Evolutionary conservation across 2,888 invertebrate genomes (phyloP), one percentile per base, ranked within the genome.

Genomic region (Phymatocera aterrima): DNA sequence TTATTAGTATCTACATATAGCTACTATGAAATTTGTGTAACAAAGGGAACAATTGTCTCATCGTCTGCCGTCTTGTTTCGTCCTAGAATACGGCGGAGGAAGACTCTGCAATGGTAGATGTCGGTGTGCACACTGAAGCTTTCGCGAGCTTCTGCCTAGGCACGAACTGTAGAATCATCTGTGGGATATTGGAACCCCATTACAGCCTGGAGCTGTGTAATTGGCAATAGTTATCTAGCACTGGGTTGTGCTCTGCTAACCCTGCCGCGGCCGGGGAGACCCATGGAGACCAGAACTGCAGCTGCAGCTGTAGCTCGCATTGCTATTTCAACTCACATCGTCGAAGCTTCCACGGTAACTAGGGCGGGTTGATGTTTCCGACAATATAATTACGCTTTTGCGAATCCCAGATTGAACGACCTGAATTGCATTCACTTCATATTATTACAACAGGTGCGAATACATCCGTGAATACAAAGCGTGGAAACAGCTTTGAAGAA

Each of bases 141-240:
- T 68, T 24, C 28, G 43, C 43, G 28, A 68, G 46, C 43, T 68
- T 15, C 57, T 57, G 57, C 18, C 43, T 48, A n/a, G 34, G 10
- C 51, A 43, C 48, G 72, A 72, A 18, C 24, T n/a, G 51, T 43
- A n/a, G 51, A 34, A 72, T 34, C 34, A 51, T 87, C 78, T 68
- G 78, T 77, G 78, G 79, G 82, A 85, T 83, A 85, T 85, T 82
- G 83, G 80, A 84, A 85, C 83, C 80, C 83, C 83, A 84, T 85
- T 85, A 84, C 79, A 61, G 79, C 77, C 75, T 77, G 48, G 79
- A 78, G 80, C 77, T 65, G 80, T 81, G 78, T 82, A 82, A 83
- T 83, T 81, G 82, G 78, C 81, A 80, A 80, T 82, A 82, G 81
- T 81, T 84, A 79, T 68, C 79, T 74, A 74, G 28, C 28, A 15